Conservation (phyloP, 53 echinoderm and acorn worm genomes). For the Zoroaster sp. region DNA sequence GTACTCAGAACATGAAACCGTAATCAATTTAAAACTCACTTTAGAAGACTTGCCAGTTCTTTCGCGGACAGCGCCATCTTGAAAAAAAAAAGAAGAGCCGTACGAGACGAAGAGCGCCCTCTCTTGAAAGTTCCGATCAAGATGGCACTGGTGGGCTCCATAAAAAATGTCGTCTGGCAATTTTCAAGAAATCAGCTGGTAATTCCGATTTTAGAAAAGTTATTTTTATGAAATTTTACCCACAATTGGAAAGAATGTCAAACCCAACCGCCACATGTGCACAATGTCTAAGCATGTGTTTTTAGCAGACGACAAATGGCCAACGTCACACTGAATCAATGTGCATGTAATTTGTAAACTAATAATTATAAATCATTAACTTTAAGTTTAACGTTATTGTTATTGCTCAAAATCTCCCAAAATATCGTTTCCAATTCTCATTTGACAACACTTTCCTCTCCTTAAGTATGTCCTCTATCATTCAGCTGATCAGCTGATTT, state of each 20-base stretch:
- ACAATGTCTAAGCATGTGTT: background rate
- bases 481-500: no score
- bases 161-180: constrained; percentile 14
- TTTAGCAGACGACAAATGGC: no score
- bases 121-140: background rate
- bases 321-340: no score
- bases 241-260: background rate
- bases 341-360: background rate
- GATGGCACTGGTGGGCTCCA: constrained; percentile 40
- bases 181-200: constrained; percentile 9
- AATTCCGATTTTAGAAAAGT: background rate
- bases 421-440: no score
- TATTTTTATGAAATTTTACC: background rate
- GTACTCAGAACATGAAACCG: background rate
- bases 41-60: constrained; percentile 28
- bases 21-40: background rate
- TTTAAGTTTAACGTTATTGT: no score
- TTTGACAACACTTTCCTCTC: no score
- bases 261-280: background rate
- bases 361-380: no score
- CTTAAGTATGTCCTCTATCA: no score
- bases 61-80: constrained; percentile 56
- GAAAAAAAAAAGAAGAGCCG: no score
- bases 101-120: background rate
- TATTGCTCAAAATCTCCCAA: no score